Conservation (phyloP, 2,797 vertebrate species). For the Danio aesculapii region DNA sequence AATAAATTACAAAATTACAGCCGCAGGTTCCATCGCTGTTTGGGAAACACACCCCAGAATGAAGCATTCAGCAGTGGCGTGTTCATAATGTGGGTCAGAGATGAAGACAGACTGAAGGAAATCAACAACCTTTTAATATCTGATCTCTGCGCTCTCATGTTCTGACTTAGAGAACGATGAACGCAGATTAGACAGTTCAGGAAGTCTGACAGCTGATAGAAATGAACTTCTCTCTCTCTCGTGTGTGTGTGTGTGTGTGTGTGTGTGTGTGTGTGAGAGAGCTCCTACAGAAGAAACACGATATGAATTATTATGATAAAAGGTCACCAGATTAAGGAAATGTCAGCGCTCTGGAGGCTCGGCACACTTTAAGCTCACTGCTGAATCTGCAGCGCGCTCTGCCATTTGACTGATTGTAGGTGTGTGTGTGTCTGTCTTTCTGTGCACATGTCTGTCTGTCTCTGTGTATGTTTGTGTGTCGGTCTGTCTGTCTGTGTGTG, state of each 20-base stretch:
- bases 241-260: constrained; percentile 22
- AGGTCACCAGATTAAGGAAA: constrained; percentile 65
- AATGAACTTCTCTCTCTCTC: neutral
- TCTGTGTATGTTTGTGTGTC: no score
- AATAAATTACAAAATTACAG: no score
- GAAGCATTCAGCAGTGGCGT: neutral
- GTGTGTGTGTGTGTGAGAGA: neutral
- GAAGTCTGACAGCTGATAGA: neutral
- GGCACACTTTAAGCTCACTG: constrained; percentile 50
- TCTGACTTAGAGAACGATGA: constrained; percentile 9
- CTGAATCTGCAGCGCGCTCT: constrained; percentile 35
- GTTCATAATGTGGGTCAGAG: neutral
- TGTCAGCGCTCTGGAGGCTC: constrained; percentile 53
- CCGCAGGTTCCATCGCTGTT: no score
- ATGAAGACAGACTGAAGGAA: neutral
- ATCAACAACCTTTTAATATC: neutral
- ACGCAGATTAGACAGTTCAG: neutral
- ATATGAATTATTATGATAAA: constrained; percentile 63
- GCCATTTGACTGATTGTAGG: constrained; percentile 41
- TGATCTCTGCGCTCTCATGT: neutral
- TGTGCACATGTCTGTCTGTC: no score
- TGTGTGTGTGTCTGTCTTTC: neutral
- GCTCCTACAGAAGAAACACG: constrained; percentile 43
- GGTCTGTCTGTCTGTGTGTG: no score
- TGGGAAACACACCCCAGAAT: no score